Evolutionary conservation across 2,888 invertebrate species (phyloP), one percentile per base, ranked within the genome.

Genomic region (Antheraea yamamai): DNA sequence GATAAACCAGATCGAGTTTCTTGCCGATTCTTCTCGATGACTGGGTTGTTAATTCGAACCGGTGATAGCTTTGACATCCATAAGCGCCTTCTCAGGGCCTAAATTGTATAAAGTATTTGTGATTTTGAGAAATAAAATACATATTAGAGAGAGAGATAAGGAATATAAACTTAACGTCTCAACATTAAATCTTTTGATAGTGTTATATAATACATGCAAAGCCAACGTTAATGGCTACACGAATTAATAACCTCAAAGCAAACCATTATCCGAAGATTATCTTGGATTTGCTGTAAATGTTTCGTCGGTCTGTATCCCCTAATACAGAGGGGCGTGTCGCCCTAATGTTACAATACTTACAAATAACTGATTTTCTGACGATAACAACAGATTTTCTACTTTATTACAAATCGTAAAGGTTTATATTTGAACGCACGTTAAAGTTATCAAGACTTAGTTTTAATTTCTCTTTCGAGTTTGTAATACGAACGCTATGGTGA

Each of bases 261-360:
- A 66, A 70, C 70, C 23, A 39, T 70, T 70, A 35, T 39, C 70
- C 3, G 64, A 30, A 66, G 70, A 70, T 70, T 70, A 70, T 39
- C 20, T 18, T n/a, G 70, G 70, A 70, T 70, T 70, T 70, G 39
- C 39, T n/a, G n/a, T 70, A 70, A 70, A 70, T 70, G 70, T 39
- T 74, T 70, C 20, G 30, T 66, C 16, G 64, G 64, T 26, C 30
- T 66, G 64, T 66, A 10, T 26, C 6, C 74, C 72, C 71, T 71
- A 30, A 61, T 72, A 61, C 61, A 72, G 51, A 35, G 77, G 79
- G 84, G 84, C 84, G 84, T 84, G 83, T 79, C 82, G 71, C 72
- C 30, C 76, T 78, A 79, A 80, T 77, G 78, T 73, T 76, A 39
- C 8, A 18, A 68, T 70, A n/a, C 70, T 39, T 70, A 39, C 70